Evolutionary conservation across 2,888 invertebrate genomes (phyloP).

Genomic region (Cynaeus angustus): DNA sequence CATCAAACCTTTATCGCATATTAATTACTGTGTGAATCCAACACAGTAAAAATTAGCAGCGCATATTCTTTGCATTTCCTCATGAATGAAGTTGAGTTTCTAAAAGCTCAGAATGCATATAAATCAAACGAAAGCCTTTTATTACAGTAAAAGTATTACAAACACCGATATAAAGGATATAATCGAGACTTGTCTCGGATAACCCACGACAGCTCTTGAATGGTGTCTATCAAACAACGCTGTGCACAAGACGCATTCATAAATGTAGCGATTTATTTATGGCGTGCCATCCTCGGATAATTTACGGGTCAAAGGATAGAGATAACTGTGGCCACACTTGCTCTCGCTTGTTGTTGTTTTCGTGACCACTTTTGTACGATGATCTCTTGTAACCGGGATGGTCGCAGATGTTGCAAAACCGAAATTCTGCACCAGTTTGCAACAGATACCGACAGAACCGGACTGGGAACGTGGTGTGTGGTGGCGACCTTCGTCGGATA

Average conservation of each 20-base stretch:
- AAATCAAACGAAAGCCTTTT: conserved; percentile 34
- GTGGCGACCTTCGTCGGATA: conserved; percentile 27
- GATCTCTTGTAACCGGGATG: conserved; percentile 45
- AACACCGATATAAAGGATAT: conserved; percentile 39
- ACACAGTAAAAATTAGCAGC: not conserved
- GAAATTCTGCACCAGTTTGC: conserved; percentile 39
- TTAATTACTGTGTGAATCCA: not conserved
- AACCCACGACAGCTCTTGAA: conserved; percentile 58
- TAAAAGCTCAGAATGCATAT: conserved; percentile 18
- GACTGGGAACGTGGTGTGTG: conserved; percentile 11
- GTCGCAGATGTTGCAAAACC: conserved; percentile 41
- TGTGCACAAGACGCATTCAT: conserved; percentile 67
- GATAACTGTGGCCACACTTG: conserved; percentile 66
- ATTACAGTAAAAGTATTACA: conserved; percentile 42
- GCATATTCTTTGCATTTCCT: conserved; percentile 22
- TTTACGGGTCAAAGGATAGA: conserved; percentile 70
- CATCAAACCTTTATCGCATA: conserved; percentile 4
- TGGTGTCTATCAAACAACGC: conserved; percentile 65
- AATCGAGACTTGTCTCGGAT: conserved; percentile 48
- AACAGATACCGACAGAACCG: conserved; percentile 22
- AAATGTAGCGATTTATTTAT: conserved; percentile 71
- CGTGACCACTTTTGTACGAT: conserved; percentile 48
- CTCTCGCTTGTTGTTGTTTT: conserved; percentile 54
- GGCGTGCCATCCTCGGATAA: conserved; percentile 71
- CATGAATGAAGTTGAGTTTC: conserved; percentile 17